These are phyloP conservation scores for Myrmecobius fasciatus DNA, from an alignment of 2,113 vertebrate genomes.

Conservation along the genomic window DNA sequence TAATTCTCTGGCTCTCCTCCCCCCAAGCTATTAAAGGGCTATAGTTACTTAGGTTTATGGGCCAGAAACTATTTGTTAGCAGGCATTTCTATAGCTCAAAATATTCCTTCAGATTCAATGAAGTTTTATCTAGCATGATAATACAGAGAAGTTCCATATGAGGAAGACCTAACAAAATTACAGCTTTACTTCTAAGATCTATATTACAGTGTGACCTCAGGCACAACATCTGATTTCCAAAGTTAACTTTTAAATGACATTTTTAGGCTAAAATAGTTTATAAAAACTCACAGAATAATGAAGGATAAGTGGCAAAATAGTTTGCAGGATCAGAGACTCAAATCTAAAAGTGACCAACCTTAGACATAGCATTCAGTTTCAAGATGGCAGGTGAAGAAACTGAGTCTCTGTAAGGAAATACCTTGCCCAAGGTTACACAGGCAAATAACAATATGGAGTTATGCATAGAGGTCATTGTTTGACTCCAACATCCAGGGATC, in stretches of 20 bases:
- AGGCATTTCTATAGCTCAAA: not conserved
- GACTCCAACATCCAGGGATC: not conserved
- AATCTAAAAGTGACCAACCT: not conserved
- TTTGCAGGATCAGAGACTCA: not conserved
- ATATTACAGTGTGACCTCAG: slow-evolving; percentile 6
- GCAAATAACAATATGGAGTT: not conserved
- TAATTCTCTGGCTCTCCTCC: not conserved
- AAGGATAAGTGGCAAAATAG: not conserved
- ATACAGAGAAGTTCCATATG: not conserved
- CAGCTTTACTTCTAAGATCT: not conserved
- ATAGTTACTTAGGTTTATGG: not conserved
- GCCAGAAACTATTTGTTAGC: not conserved
- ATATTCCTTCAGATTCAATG: not conserved
- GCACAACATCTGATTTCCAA: slow-evolving; percentile 29
- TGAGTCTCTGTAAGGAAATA: not conserved
- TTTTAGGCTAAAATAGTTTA: slow-evolving; percentile 23
- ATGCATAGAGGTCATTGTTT: not conserved
- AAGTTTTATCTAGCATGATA: slow-evolving; percentile 2
- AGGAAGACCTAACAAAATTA: not conserved
- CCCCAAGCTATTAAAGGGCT: not conserved
- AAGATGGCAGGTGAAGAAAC: not conserved
- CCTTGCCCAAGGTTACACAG: not conserved
- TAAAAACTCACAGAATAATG: slow-evolving; percentile 40
- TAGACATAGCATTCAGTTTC: not conserved
- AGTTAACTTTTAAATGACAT: slow-evolving; percentile 15